A percentile compares a stretch with the other conserved stretches of the same genome.
Conservation (phyloP, 92 coral and sea anemone genomes). For the Epizoanthus ramosus region DNA sequence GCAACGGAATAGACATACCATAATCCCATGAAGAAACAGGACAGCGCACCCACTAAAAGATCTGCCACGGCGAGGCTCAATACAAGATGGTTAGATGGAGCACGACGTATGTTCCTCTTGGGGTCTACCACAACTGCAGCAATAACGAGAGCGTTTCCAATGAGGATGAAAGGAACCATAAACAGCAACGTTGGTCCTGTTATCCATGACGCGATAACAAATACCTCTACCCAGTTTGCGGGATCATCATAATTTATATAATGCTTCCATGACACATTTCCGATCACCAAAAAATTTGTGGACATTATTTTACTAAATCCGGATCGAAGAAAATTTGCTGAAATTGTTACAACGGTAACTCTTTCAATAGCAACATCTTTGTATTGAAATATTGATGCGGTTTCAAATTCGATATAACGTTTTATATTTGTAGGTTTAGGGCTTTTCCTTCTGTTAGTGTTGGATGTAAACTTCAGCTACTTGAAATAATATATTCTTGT, state of each 20-base stretch:
- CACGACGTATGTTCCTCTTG: slow-evolving; percentile 1
- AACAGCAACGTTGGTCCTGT: not conserved
- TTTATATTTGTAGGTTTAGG: no score
- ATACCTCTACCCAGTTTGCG: not conserved
- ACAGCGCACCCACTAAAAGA: not conserved
- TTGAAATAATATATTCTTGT: no score
- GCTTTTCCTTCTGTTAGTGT: no score
- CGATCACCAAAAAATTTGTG: not conserved
- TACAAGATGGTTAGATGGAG: slow-evolving; percentile 14
- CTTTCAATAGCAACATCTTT: not conserved
- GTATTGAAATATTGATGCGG: no score
- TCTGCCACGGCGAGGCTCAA: slow-evolving; percentile 20
- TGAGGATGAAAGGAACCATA: not conserved
- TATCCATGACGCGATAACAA: not conserved
- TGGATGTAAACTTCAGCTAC: no score
- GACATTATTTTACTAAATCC: not conserved
- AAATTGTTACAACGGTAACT: not conserved
- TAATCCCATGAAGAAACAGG: not conserved
- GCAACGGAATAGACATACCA: not conserved
- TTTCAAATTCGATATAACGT: no score
- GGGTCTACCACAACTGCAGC: not conserved
- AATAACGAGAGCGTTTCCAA: slow-evolving; percentile 1
- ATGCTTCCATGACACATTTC: not conserved
- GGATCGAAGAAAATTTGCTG: not conserved
- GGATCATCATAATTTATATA: not conserved